These are phyloP conservation scores for Lordiphosa andalusiaca DNA, from an alignment of 2,888 invertebrate species.

Conservation along the genomic window DNA sequence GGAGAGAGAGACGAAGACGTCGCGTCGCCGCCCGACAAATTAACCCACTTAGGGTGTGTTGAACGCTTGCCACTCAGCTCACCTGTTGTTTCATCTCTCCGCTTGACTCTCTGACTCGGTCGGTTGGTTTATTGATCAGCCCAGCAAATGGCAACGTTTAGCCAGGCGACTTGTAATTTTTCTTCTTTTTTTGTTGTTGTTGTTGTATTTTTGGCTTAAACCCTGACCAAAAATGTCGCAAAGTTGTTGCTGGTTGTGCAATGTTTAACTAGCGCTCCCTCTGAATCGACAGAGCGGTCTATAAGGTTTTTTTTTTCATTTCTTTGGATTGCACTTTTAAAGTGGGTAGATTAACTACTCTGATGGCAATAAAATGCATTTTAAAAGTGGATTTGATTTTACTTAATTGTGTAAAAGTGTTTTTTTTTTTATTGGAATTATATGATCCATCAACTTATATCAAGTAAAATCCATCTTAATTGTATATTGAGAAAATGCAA, in stretches of 20 bases:
- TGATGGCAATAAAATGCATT: background rate
- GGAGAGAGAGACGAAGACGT: constrained; percentile 8
- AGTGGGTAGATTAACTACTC: background rate
- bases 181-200: constrained; percentile 8
- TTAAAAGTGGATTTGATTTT: too few species aligned
- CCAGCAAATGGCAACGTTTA: constrained; percentile 57
- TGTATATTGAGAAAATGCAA: too few species aligned
- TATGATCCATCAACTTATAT: too few species aligned
- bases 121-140: constrained; percentile 56
- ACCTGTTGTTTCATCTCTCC: constrained; percentile 21
- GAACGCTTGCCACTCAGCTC: constrained; percentile 49
- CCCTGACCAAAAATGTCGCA: constrained; percentile 62
- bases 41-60: constrained; percentile 74
- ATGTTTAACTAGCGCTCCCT: constrained; percentile 51
- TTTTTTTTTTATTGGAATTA: too few species aligned
- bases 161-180: constrained; percentile 41
- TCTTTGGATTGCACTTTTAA: background rate
- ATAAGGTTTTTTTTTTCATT: constrained; percentile 25
- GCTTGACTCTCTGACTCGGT: constrained; percentile 8
- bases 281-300: constrained; percentile 41
- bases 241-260: constrained; percentile 58
- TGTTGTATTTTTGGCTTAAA: constrained; percentile 28
- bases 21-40: constrained; percentile 21
- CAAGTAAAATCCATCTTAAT: too few species aligned
- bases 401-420: too few species aligned